Base-by-base conservation (phyloP, 2,888 invertebrate species). In the Tetropium fuscum region DNA sequence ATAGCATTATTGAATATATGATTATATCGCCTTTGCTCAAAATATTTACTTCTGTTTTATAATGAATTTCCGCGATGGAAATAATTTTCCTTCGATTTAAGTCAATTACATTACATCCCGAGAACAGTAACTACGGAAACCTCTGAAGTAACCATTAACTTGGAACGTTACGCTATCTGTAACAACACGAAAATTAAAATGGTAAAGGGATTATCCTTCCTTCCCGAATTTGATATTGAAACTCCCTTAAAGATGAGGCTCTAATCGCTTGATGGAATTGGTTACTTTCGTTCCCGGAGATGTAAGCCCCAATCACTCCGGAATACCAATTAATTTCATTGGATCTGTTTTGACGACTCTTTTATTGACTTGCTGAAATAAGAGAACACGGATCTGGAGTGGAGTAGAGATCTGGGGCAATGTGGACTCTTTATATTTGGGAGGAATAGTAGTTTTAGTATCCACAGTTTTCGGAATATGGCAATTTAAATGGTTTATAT, bases 141-240 rank as follows among this genome's bases (percentile, higher is more conserved):
- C 19, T 34, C 20, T 10, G 13, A 32, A 15, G 20, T 20, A 19
- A 32, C 10, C 19, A 47, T 20, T 47, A 34, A 47, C 47, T 16
- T 19, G 34, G 20, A 34, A 11, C 45, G 32, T 18, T 19, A 10
- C 30, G n/a, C 5, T 16, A 45, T 38, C 34, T 19, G 10, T n/a
- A 19, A 47, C 20, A 32, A 47, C 18, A 20, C 25, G 18, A 13
- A 32, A 47, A 47, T 47, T 47, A 47, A 34, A 47, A 47, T 20
- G 32, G 16, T 47, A 34, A 34, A 30, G 13, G 34, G 19, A 32
- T 47, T 47, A 32, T 47, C 47, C 27, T 5, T 16, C n/a, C 41
- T 27, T 20, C 18, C 18, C 10, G 18, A 44, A 44, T 44, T 44
- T 30, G 16, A 44, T 44, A 44, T 30, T 27, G 44, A n/a, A 27